These are phyloP conservation scores for Caenorhabditis drosophilae DNA, from an alignment of 2,888 invertebrate genomes.

Conservation along the genomic window DNA sequence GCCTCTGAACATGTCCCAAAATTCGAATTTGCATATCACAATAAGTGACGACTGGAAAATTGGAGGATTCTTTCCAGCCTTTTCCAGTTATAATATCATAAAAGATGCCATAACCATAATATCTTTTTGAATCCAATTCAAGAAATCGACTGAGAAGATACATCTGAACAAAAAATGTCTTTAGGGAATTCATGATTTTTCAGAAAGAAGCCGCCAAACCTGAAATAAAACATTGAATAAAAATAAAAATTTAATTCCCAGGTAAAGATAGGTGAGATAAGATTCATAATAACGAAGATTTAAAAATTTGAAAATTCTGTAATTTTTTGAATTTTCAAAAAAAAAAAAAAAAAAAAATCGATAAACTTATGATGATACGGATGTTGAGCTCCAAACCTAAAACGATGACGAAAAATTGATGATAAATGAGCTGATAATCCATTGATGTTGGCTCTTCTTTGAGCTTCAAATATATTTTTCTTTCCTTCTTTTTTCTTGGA, in stretches of 20 bases:
- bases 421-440: slow-evolving; percentile 63
- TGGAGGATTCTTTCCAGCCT: slow-evolving; percentile 66
- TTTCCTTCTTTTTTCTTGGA: too few species aligned
- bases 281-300: slow-evolving; percentile 68
- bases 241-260: slow-evolving; percentile 65
- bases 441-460: slow-evolving; percentile 50
- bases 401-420: slow-evolving; percentile 67
- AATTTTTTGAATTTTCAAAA: background rate
- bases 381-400: slow-evolving; percentile 54
- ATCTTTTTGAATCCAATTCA: slow-evolving; percentile 63
- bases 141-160: slow-evolving; percentile 66
- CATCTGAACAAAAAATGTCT: slow-evolving; percentile 29
- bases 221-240: slow-evolving; percentile 63
- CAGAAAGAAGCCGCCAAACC: slow-evolving; percentile 31
- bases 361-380: slow-evolving; percentile 54
- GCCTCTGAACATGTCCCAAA: slow-evolving; percentile 67
- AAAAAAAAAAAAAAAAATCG: background rate
- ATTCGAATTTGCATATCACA: slow-evolving; percentile 66
- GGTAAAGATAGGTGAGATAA: slow-evolving; percentile 65
- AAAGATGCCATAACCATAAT: slow-evolving; percentile 68
- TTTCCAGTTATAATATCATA: slow-evolving; percentile 61
- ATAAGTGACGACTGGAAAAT: slow-evolving; percentile 68
- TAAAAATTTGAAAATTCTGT: slow-evolving; percentile 31
- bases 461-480: too few species aligned
- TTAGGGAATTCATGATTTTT: background rate